phyloP scores from a whole-genome alignment of 1,140 invertebrate genomes.

The Trichonephila clavata region DNA sequence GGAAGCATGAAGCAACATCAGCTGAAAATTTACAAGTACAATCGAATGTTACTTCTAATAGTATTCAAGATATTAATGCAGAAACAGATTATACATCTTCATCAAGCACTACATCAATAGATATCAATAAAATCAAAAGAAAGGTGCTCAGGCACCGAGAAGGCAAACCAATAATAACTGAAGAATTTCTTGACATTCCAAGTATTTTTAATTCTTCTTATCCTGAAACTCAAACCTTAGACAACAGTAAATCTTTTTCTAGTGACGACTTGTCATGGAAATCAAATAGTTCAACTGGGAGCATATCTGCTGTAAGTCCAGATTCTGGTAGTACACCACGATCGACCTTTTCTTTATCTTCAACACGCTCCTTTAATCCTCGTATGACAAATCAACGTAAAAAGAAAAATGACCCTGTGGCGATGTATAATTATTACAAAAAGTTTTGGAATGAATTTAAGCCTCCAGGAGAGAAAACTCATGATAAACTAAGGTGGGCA shows the following conservation, averaged over 20 bases:
- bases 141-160: slow-evolving; percentile 46
- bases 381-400: not conserved
- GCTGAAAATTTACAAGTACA: not conserved
- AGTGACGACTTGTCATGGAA: slow-evolving; percentile 54
- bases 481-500: slow-evolving; percentile 71
- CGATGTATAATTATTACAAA: slow-evolving; percentile 70
- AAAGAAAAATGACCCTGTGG: slow-evolving; percentile 71
- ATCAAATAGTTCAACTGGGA: slow-evolving; percentile 55
- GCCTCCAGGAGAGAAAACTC: slow-evolving; percentile 68
- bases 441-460: slow-evolving; percentile 72
- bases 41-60: not conserved
- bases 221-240: slow-evolving; percentile 7
- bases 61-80: not conserved
- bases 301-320: slow-evolving; percentile 37
- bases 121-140: slow-evolving; percentile 57
- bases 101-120: not conserved
- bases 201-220: slow-evolving; percentile 54
- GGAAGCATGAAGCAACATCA: not conserved
- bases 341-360: slow-evolving; percentile 38
- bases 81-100: not conserved
- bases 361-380: not conserved
- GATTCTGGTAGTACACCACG: not conserved
- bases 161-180: slow-evolving; percentile 52
- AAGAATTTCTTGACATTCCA: slow-evolving; percentile 57
- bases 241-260: slow-evolving; percentile 45